Percentiles rank a stretch among this genome's conserved stretches.
These are phyloP conservation scores for Sipha maydis DNA, from an alignment of 2,888 invertebrate species.

Conservation along the genomic window DNA sequence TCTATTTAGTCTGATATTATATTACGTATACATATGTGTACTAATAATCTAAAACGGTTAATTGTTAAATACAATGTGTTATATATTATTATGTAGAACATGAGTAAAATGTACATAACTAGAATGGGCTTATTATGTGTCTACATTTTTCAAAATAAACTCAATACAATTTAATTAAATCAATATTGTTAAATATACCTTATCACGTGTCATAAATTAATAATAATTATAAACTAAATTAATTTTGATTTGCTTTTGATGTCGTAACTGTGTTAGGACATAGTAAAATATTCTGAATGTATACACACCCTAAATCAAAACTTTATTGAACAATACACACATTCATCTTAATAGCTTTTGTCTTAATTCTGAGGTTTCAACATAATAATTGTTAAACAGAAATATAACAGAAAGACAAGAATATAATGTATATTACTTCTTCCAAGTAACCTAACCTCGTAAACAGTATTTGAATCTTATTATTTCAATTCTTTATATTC, in stretches of 20 bases:
- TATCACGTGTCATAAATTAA: background rate
- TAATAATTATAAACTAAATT: conserved; percentile 28
- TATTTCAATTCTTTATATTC: background rate
- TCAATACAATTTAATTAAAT: background rate
- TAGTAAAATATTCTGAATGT: background rate
- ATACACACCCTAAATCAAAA: conserved; percentile 5
- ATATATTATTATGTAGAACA: background rate
- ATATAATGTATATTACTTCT: background rate
- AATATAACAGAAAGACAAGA: background rate
- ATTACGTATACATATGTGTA: too few relatives aligned
- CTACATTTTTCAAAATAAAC: background rate
- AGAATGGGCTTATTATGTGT: background rate
- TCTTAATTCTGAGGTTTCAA: conserved; percentile 17
- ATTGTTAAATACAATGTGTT: background rate
- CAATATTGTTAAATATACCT: background rate
- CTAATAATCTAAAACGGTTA: background rate
- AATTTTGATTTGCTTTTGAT: conserved; percentile 49
- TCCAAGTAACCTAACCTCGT: background rate
- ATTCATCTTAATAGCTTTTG: conserved; percentile 43
- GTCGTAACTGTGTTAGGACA: conserved; percentile 18
- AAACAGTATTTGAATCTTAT: background rate
- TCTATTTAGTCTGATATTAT: too few relatives aligned
- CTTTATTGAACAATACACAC: conserved; percentile 13
- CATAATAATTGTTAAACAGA: conserved; percentile 2
- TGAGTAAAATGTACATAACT: background rate